These are phyloP conservation scores for Zaprionus inermis DNA, from an alignment of 1,140 invertebrate genomes.

Conservation along the genomic window DNA sequence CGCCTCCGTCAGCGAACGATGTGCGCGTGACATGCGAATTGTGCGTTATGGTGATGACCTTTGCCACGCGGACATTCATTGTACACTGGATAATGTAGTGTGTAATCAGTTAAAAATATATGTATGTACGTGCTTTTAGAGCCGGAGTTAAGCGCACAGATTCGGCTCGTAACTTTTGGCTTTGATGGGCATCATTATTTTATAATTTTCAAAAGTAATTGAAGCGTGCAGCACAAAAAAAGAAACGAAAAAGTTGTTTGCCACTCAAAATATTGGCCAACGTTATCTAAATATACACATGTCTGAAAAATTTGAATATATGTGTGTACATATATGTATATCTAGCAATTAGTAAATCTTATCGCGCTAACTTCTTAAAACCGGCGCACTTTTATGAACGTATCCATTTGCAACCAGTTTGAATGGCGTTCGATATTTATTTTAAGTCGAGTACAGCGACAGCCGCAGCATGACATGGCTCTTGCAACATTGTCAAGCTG, in stretches of 20 bases:
- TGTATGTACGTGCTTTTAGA: conserved; percentile 34
- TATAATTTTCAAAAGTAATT: conserved; percentile 66
- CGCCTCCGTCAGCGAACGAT: neutral
- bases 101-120: conserved; percentile 47
- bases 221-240: conserved; percentile 72
- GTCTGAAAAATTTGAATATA: neutral
- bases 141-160: conserved; percentile 57
- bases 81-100: conserved; percentile 28
- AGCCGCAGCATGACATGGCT: conserved; percentile 28
- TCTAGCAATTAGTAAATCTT: neutral
- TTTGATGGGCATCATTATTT: conserved; percentile 53
- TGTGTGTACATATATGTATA: neutral
- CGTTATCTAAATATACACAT: neutral
- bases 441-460: conserved; percentile 29
- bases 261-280: conserved; percentile 32
- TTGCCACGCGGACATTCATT: conserved; percentile 14
- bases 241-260: conserved; percentile 57
- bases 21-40: neutral
- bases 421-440: conserved; percentile 14
- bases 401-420: conserved; percentile 54
- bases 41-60: conserved; percentile 40
- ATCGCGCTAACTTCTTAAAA: conserved; percentile 9
- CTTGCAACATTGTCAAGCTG: conserved; percentile 37
- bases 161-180: conserved; percentile 46
- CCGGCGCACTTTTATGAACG: conserved; percentile 30